phyloP scores from a whole-genome alignment of 92 coral and sea anemone species.

The Palythoa caribaeorum region DNA sequence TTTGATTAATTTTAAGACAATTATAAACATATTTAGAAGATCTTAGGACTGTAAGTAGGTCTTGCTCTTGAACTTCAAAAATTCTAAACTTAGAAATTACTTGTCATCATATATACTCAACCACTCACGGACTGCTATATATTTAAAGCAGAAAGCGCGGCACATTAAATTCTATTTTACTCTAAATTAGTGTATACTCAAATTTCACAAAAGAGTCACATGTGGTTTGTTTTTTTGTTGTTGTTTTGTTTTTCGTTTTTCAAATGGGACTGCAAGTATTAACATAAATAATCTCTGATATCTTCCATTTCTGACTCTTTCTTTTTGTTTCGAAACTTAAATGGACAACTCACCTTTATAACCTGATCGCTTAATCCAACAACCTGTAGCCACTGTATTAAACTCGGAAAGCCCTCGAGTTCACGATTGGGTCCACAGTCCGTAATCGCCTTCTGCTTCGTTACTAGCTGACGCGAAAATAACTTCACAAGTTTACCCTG shows the following conservation, averaged over 20 bases:
- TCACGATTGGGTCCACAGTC: conserved; percentile 67
- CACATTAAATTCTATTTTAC: background rate
- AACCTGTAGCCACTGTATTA: conserved; percentile 90
- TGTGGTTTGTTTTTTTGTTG: too few species aligned
- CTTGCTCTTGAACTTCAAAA: background rate
- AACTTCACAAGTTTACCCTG: conserved; percentile 96
- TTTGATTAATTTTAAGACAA: background rate
- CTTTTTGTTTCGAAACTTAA: background rate
- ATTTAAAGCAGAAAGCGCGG: background rate
- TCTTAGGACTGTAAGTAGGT: background rate
- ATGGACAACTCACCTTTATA: conserved; percentile 66
- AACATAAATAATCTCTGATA: background rate
- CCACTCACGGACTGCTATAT: too few species aligned
- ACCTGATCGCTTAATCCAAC: conserved; percentile 85
- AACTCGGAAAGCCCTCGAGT: conserved; percentile 80
- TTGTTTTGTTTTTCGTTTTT: too few species aligned
- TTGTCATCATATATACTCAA: background rate
- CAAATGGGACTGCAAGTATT: background rate
- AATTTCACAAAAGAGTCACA: background rate
- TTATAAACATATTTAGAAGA: background rate
- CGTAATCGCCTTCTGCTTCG: conserved; percentile 76
- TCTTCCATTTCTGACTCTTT: background rate
- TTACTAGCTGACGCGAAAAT: conserved; percentile 88
- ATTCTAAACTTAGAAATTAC: background rate
- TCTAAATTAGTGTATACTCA: background rate